Conservation (phyloP, 2,797 vertebrate genomes). For the Lepus oiostolus region DNA sequence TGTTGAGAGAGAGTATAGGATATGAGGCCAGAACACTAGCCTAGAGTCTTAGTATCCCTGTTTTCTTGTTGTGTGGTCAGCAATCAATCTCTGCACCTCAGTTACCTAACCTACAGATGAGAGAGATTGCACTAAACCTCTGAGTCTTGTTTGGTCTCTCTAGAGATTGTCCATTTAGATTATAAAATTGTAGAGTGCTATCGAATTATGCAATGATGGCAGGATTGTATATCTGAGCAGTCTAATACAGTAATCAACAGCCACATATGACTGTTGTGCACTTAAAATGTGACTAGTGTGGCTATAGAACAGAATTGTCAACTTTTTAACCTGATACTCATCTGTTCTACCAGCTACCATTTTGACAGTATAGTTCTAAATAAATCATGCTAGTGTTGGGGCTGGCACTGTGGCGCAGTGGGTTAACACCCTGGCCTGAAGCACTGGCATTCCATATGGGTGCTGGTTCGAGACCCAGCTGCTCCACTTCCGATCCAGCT, state of each 20-base stretch:
- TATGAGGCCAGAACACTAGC: not conserved
- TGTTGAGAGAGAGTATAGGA: not conserved
- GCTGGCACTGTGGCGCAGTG: no score
- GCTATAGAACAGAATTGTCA: conserved; percentile 40
- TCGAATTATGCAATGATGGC: not conserved
- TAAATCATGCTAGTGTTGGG: not conserved
- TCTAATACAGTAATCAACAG: not conserved
- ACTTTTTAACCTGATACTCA: conserved; percentile 24
- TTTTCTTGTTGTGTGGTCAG: not conserved
- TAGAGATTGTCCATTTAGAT: not conserved
- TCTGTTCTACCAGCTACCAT: conserved; percentile 9
- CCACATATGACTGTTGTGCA: not conserved
- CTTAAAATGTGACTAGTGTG: conserved; percentile 32
- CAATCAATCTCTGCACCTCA: not conserved
- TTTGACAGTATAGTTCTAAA: not conserved
- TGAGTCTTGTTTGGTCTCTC: not conserved
- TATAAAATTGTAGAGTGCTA: conserved; percentile 6
- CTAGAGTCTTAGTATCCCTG: not conserved
- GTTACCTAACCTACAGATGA: conserved; percentile 15
- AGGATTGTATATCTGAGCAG: not conserved
- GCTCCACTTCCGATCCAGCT: no score
- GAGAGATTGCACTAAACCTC: not conserved
- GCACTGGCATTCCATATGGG: no score
- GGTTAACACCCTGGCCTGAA: no score
- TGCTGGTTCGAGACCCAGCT: no score